Conservation (phyloP, 2,797 vertebrate genomes). For the Muscicapa comitata region DNA sequence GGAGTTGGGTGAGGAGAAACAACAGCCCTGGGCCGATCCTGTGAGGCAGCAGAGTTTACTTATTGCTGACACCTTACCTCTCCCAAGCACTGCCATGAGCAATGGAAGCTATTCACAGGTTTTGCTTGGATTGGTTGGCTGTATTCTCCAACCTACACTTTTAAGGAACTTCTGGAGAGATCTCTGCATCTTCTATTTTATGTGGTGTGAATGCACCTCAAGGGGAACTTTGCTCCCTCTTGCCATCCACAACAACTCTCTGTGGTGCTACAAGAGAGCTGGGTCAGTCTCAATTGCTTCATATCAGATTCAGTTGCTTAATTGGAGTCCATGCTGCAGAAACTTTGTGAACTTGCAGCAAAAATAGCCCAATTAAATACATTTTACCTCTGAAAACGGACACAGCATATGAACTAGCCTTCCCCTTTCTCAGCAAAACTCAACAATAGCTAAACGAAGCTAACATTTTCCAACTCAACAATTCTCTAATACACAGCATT, state of each 20-base stretch:
- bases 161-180: background rate
- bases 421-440: conserved; percentile 35
- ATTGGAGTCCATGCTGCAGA: background rate
- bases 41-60: background rate
- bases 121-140: background rate
- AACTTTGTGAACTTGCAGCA: conserved; percentile 21
- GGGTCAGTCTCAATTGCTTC: conserved; percentile 9
- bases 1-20: background rate
- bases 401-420: background rate
- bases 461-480: conserved; percentile 54
- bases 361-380: conserved; percentile 44
- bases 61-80: background rate
- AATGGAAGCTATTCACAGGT: background rate
- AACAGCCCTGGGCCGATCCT: background rate
- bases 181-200: background rate
- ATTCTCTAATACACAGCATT: conserved; percentile 1
- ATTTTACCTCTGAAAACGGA: conserved; percentile 25
- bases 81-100: background rate
- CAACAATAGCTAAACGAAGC: conserved; percentile 48
- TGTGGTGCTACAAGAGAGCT: background rate
- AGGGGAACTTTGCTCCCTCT: background rate
- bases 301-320: background rate
- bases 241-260: background rate
- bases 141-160: background rate
- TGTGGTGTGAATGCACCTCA: background rate